Conservation (phyloP, 1,140 invertebrate genomes). For the Rhagoletis zephyria region DNA sequence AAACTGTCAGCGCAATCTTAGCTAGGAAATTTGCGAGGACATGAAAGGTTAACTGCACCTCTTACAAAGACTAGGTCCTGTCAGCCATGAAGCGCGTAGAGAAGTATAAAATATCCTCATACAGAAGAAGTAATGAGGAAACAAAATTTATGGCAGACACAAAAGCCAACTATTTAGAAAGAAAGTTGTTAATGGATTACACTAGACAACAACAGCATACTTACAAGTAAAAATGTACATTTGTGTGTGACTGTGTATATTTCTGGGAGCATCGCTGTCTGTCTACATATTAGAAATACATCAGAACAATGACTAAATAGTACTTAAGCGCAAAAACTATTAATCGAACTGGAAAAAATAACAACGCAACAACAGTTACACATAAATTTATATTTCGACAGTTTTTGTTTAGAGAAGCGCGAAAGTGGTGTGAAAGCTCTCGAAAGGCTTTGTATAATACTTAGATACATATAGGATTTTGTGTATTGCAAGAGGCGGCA, state of each 20-base stretch:
- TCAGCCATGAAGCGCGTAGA: not conserved
- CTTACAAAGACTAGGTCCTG: not conserved
- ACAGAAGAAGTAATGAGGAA: not conserved
- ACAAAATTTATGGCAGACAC: slow-evolving; percentile 39
- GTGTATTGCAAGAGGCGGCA: not conserved
- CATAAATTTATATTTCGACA: slow-evolving; percentile 52
- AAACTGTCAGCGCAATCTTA: slow-evolving; percentile 12
- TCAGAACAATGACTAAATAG: slow-evolving; percentile 1
- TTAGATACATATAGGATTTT: not conserved
- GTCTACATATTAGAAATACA: not conserved
- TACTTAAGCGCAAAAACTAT: slow-evolving; percentile 11
- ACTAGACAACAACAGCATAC: not conserved
- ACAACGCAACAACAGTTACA: not conserved
- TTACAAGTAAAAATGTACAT: not conserved
- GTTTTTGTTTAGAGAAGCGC: slow-evolving; percentile 37
- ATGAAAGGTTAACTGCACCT: slow-evolving; percentile 17
- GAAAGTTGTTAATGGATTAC: slow-evolving; percentile 50
- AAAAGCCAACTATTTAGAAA: not conserved
- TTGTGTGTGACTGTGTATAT: not conserved
- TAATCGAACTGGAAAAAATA: not conserved
- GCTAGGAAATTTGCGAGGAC: not conserved
- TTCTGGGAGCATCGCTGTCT: not conserved
- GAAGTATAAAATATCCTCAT: slow-evolving; percentile 1
- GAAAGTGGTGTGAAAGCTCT: not conserved
- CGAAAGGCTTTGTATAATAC: not conserved